Base-by-base conservation (phyloP, 2,888 invertebrate species). In the Epistrophe grossulariae region DNA sequence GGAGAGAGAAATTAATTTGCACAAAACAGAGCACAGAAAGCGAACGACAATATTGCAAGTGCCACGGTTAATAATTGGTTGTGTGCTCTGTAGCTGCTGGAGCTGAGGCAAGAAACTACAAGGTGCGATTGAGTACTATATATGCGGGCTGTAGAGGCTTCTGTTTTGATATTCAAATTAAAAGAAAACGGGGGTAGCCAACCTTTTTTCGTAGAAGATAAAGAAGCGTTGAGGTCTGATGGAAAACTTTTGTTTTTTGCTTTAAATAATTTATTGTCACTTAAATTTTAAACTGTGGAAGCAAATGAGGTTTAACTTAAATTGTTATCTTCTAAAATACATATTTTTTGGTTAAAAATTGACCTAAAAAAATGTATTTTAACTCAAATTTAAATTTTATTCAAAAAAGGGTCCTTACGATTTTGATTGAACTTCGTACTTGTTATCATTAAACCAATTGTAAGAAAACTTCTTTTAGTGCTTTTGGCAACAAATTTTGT, bases 131-230 rank as follows among this genome's bases (percentile, higher is more conserved):
- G 24, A 13, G 19, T 15, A 4, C 4, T 35, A 35, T 28, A 9
- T 48, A 43, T 62, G 24, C 24, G 24, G 10, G 24, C 24, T 43
- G n/a, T n/a, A 57, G 38, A 31, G 10, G 77, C 59, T 72, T 74
- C 45, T 62, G 24, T 55, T 52, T 55, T 43, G 40, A 62, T 78
- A 62, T 83, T 68, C 15, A 68, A 83, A 83, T 83, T n/a, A 19
- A 5, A 71, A 43, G 72, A 24, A 15, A 11, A 8, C 19, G 1
- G 72, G 43, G 48, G 31, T 62, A 4, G 8, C 40, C 24, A 55
- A 85, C 48, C 81, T 64, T 81, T 71, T 10, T 6, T 38, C 8
- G 8, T 35, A 1, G 35, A 9, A 35, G 31, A 9, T 35, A 35
- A 9, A 35, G 7, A 0, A 35, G 17, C 9, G 9, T 10, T 17